Evolutionary conservation across 2,888 invertebrate species (phyloP).

Genomic region (Abscondita cerata): DNA sequence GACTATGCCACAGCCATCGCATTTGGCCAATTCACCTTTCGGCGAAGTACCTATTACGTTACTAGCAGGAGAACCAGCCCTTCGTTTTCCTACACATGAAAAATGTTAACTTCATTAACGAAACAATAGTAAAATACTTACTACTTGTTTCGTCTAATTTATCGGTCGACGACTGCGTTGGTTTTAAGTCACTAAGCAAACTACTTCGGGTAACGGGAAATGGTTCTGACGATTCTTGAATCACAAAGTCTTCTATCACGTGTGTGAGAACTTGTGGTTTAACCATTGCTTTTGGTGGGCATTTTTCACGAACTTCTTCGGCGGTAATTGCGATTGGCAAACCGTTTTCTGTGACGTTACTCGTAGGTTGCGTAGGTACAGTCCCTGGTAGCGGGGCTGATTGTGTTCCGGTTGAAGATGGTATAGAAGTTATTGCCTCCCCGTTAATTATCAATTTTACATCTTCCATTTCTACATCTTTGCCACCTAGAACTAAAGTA

Average conservation of each 20-base stretch:
- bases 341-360: constrained; percentile 46
- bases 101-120: constrained; percentile 17
- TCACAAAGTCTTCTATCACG: constrained; percentile 95
- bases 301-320: constrained; percentile 59
- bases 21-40: constrained; percentile 66
- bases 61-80: constrained; percentile 45
- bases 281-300: constrained; percentile 89
- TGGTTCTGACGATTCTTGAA: constrained; percentile 92
- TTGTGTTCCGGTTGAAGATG: constrained; percentile 44
- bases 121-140: constrained; percentile 60
- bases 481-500: too few relatives aligned
- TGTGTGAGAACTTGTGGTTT: constrained; percentile 96
- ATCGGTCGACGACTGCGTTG: constrained; percentile 58
- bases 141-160: constrained; percentile 81
- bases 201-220: constrained; percentile 76
- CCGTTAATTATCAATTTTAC: constrained; percentile 42
- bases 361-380: constrained; percentile 49
- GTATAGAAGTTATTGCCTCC: constrained; percentile 33
- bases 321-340: constrained; percentile 55
- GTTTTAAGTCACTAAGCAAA: constrained; percentile 56
- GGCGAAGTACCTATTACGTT: constrained; percentile 58
- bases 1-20: constrained; percentile 77
- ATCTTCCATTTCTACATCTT: constrained; percentile 30
- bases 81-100: constrained; percentile 63
- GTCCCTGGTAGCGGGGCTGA: constrained; percentile 55